Evolutionary conservation across 2,113 vertebrate species (phyloP).

Genomic region (Mirounga angustirostris): DNA sequence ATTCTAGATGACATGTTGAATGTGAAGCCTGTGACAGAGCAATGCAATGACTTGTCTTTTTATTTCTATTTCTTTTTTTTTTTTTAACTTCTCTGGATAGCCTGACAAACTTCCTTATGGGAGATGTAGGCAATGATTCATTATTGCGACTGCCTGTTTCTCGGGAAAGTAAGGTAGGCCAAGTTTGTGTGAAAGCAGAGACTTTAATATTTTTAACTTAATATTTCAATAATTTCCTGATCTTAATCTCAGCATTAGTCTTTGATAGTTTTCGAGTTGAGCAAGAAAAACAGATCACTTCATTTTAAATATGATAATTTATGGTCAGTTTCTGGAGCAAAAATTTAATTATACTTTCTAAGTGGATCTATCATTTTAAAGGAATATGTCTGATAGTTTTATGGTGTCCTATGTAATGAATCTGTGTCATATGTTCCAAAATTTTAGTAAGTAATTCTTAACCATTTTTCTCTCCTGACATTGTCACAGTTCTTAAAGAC

Average conservation of each 20-base stretch:
- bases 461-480: background rate
- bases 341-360: slow-evolving; percentile 47
- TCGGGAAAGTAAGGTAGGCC: slow-evolving; percentile 94
- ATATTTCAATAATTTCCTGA: background rate
- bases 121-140: slow-evolving; percentile 97
- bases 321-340: background rate
- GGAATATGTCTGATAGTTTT: background rate
- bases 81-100: slow-evolving; percentile 86
- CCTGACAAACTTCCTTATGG: slow-evolving; percentile 99
- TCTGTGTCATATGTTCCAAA: background rate
- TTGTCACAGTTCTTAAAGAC: slow-evolving; percentile 27
- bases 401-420: slow-evolving; percentile 17
- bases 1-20: slow-evolving; percentile 44
- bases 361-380: background rate
- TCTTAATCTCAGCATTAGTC: background rate
- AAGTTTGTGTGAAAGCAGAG: slow-evolving; percentile 23
- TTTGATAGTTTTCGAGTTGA: slow-evolving; percentile 43
- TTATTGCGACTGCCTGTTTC: slow-evolving; percentile 94
- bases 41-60: slow-evolving; percentile 41
- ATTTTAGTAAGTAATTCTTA: slow-evolving; percentile 49
- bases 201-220: slow-evolving; percentile 57
- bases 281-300: slow-evolving; percentile 8
- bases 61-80: slow-evolving; percentile 42
- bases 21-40: slow-evolving; percentile 33
- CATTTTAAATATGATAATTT: slow-evolving; percentile 36